phyloP scores from a whole-genome alignment of 2,888 invertebrate genomes.

The Sinodicranocentrus sp. region DNA sequence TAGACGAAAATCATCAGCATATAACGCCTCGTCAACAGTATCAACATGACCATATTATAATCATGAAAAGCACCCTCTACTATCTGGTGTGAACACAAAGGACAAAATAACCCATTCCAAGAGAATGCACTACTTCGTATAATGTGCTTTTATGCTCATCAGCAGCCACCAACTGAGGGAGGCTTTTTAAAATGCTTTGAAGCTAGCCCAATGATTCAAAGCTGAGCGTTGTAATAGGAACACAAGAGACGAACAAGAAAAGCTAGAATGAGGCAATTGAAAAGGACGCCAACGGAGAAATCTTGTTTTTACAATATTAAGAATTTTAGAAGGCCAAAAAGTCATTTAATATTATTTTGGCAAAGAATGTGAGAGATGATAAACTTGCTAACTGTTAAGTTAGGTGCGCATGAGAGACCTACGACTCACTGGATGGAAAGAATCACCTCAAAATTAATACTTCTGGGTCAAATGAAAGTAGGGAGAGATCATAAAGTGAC shows the following conservation, averaged over 20 bases:
- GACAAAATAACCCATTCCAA: too few species aligned
- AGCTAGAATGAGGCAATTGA: too few species aligned
- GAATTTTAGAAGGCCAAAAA: background rate
- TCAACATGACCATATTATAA: background rate
- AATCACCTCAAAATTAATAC: conserved; percentile 42
- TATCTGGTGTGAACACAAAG: conserved; percentile 7
- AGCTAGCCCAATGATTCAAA: conserved; percentile 20
- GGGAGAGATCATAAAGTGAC: conserved; percentile 30
- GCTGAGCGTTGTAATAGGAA: conserved; percentile 1
- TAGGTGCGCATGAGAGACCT: too few species aligned
- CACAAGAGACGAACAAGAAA: background rate
- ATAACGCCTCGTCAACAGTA: background rate
- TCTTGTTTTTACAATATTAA: conserved; percentile 29
- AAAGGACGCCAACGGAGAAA: too few species aligned
- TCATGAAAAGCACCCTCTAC: conserved; percentile 1
- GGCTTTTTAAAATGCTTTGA: too few species aligned
- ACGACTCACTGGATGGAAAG: too few species aligned
- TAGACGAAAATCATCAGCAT: too few species aligned
- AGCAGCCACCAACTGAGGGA: too few species aligned
- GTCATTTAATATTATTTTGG: conserved; percentile 4
- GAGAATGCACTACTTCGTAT: too few species aligned
- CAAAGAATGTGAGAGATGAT: too few species aligned
- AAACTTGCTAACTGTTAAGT: too few species aligned
- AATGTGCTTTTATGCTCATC: background rate
- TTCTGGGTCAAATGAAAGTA: conserved; percentile 34